A percentile compares a stretch with the other conserved stretches of the same genome.
Evolutionary conservation across 2,113 vertebrate genomes (phyloP).

Genomic region (Poeciliopsis occidentalis): DNA sequence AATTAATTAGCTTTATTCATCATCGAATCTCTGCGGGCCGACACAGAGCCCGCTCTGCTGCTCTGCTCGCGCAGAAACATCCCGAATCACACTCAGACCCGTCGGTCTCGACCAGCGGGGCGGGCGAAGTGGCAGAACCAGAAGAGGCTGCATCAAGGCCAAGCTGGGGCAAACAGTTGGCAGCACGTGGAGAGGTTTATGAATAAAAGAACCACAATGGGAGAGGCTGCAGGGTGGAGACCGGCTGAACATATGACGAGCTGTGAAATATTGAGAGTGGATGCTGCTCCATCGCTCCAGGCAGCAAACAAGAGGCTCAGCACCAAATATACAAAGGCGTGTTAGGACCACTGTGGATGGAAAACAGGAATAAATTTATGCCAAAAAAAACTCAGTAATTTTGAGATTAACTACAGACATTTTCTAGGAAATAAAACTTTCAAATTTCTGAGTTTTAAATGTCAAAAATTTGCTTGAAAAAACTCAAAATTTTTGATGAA

Average conservation of each 20-base stretch:
- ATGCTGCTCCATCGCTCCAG: constrained; percentile 59
- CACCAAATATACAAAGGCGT: neutral
- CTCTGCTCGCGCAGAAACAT: constrained; percentile 43
- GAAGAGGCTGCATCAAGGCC: constrained; percentile 27
- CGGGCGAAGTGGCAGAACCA: constrained; percentile 28
- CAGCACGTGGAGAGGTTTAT: constrained; percentile 40
- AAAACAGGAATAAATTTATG: too few relatives aligned
- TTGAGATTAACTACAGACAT: too few relatives aligned
- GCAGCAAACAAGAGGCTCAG: constrained; percentile 41
- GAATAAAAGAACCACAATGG: constrained; percentile 63
- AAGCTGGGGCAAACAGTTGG: constrained; percentile 47
- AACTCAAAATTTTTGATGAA: too few relatives aligned
- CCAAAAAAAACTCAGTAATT: too few relatives aligned
- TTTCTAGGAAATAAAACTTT: too few relatives aligned
- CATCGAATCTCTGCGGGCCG: constrained; percentile 47
- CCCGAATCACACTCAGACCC: constrained; percentile 30
- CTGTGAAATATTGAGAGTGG: constrained; percentile 75
- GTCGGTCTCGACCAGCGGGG: constrained; percentile 5
- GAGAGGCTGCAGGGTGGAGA: constrained; percentile 63
- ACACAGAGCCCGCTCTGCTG: constrained; percentile 28
- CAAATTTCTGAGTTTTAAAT: too few relatives aligned
- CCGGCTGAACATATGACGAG: constrained; percentile 70
- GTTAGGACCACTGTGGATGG: too few relatives aligned
- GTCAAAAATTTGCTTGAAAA: too few relatives aligned
- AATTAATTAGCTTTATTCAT: constrained; percentile 65